phyloP scores from a whole-genome alignment of 2,888 invertebrate species.

The Coelinius sp. region DNA sequence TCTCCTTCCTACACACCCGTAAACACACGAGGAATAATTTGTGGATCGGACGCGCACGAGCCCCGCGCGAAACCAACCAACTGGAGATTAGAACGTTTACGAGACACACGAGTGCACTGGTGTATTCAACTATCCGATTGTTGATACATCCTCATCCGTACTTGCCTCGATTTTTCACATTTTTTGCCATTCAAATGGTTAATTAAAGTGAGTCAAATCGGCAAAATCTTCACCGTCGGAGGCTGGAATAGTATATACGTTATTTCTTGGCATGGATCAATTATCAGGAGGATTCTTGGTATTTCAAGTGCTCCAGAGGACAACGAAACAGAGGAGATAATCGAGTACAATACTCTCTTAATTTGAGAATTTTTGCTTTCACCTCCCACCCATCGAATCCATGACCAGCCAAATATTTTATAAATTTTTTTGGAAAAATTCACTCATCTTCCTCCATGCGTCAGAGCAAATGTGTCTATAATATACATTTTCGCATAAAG shows the following conservation, averaged over 20 bases:
- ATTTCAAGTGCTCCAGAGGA: too few relatives aligned
- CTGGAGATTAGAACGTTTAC: slow-evolving; percentile 61
- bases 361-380: too few relatives aligned
- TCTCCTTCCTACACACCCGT: slow-evolving; percentile 49
- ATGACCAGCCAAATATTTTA: background rate
- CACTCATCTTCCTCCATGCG: slow-evolving; percentile 21
- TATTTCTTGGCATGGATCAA: slow-evolving; percentile 1
- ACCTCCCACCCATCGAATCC: background rate
- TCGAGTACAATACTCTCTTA: too few relatives aligned
- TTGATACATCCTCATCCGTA: background rate
- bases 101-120: slow-evolving; percentile 51
- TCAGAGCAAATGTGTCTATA: slow-evolving; percentile 18
- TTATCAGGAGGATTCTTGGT: slow-evolving; percentile 8
- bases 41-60: slow-evolving; percentile 65
- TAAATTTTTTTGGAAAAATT: slow-evolving; percentile 4
- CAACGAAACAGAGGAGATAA: too few relatives aligned
- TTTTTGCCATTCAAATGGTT: background rate
- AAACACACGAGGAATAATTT: slow-evolving; percentile 67
- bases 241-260: too few relatives aligned
- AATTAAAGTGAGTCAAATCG: too few relatives aligned
- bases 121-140: slow-evolving; percentile 14
- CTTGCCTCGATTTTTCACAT: background rate
- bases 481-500: slow-evolving; percentile 5
- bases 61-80: slow-evolving; percentile 48
- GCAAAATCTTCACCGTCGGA: too few relatives aligned